Evolutionary conservation across 2,888 invertebrate species (phyloP).

Genomic region (Sylvicola cinctus): DNA sequence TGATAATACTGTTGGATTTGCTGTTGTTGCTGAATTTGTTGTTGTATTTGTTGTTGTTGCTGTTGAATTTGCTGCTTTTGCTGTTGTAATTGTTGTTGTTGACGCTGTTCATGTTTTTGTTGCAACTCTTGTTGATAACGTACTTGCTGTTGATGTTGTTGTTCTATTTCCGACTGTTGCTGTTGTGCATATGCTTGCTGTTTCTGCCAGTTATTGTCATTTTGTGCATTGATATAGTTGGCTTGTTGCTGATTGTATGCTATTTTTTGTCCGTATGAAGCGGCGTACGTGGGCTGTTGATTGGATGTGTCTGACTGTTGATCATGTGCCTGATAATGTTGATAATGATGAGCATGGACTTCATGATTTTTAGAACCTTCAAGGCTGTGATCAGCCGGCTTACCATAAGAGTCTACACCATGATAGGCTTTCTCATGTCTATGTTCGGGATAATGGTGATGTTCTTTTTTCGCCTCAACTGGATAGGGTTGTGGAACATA

Average conservation of each 20-base stretch:
- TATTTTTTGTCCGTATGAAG: conserved; percentile 1
- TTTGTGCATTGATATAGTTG: background rate
- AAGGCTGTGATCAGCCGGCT: too few relatives aligned
- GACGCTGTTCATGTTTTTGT: too few relatives aligned
- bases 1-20: too few relatives aligned
- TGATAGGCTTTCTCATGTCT: background rate
- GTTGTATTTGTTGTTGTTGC: too few relatives aligned
- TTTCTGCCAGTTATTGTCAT: background rate
- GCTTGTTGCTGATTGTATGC: background rate
- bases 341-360: background rate
- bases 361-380: background rate
- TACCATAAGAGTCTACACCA: background rate
- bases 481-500: conserved; percentile 21
- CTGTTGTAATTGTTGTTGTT: conserved; percentile 1
- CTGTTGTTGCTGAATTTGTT: too few relatives aligned
- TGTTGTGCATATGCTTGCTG: conserved; percentile 3
- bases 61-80: conserved; percentile 14
- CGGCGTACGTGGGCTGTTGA: conserved; percentile 3
- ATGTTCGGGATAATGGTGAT: conserved; percentile 2
- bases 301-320: background rate
- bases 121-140: too few relatives aligned
- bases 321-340: background rate
- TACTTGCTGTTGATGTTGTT: too few relatives aligned
- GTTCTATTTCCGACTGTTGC: conserved; percentile 14
- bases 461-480: conserved; percentile 16